Evolutionary conservation across 2,888 invertebrate species (phyloP).

Genomic region (Mesodorylaimus sp.): DNA sequence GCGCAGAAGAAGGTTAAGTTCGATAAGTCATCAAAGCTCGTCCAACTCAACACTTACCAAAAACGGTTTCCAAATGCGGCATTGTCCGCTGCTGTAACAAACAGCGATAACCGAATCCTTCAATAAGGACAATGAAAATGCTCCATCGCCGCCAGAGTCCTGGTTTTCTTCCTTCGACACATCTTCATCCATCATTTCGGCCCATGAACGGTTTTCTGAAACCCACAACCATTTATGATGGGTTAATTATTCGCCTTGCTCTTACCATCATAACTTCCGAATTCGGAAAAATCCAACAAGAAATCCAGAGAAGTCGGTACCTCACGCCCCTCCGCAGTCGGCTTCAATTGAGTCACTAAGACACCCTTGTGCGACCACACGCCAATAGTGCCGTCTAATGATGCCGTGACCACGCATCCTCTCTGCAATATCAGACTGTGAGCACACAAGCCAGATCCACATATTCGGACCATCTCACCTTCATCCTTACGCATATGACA

Average conservation of each 20-base stretch:
- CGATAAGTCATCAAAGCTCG: no score
- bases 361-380: constrained; percentile 33
- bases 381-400: constrained; percentile 29
- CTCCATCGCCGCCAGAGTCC: not conserved
- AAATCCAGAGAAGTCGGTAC: no score
- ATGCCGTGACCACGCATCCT: constrained; percentile 31
- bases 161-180: not conserved
- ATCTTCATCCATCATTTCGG: not conserved
- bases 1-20: no score
- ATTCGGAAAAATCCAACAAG: no score
- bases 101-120: not conserved
- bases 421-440: constrained; percentile 18
- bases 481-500: not conserved
- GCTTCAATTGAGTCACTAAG: not conserved
- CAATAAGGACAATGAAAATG: not conserved
- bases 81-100: not conserved
- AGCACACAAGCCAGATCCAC: not conserved
- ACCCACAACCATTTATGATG: not conserved
- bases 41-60: not conserved
- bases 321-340: not conserved
- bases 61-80: not conserved
- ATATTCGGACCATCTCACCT: not conserved
- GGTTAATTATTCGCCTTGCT: no score
- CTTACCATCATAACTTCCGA: no score
- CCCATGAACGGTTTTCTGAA: not conserved